phyloP scores from a whole-genome alignment of 1,140 invertebrate genomes.

The Ctenoplectra terminalis region DNA sequence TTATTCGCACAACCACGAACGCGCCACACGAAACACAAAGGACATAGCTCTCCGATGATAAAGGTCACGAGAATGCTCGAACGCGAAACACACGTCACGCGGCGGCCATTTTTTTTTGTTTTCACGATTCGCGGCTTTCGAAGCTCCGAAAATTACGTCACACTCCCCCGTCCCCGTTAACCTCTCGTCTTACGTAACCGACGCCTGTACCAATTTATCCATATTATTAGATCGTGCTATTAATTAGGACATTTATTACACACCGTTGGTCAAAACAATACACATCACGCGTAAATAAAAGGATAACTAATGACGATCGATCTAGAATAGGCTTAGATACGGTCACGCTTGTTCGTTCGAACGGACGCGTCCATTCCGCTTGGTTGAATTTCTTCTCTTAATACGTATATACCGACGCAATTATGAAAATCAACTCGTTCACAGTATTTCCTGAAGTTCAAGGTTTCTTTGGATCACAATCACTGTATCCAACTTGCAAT shows the following conservation, averaged over 20 bases:
- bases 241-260: background rate
- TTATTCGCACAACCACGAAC: background rate
- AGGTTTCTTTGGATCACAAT: background rate
- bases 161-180: background rate
- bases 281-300: background rate
- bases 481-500: background rate
- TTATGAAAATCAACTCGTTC: background rate
- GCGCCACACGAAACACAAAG: background rate
- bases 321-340: background rate
- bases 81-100: background rate
- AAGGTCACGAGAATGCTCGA: background rate
- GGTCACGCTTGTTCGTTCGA: background rate
- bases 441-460: no score
- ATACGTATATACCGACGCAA: background rate
- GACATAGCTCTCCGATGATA: no score
- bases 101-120: slow-evolving; percentile 12
- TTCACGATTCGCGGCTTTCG: no score
- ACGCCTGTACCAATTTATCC: no score
- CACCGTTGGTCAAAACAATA: background rate
- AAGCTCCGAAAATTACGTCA: background rate
- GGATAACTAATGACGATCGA: background rate
- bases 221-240: background rate
- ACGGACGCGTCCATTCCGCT: background rate
- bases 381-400: background rate
- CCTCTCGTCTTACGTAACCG: no score